phyloP scores from a whole-genome alignment of 2,888 invertebrate species.

The Flexamia atlantica region DNA sequence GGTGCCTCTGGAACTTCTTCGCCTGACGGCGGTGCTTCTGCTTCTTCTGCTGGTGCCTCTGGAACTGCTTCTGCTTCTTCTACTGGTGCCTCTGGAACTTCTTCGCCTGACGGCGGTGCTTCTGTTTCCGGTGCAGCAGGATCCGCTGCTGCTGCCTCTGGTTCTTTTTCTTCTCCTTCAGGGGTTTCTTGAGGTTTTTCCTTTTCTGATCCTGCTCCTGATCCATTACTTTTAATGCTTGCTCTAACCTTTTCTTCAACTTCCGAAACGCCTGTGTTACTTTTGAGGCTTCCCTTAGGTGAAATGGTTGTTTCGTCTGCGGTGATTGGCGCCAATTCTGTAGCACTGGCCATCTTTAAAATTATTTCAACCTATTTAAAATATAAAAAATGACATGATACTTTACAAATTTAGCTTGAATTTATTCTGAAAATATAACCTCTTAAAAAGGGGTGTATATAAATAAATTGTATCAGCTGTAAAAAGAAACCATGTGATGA shows the following conservation, averaged over 20 bases:
- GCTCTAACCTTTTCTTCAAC: background rate
- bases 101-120: background rate
- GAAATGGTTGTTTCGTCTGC: background rate
- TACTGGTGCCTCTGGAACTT: background rate
- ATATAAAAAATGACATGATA: background rate
- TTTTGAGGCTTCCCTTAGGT: background rate
- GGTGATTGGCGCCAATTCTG: background rate
- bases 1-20: background rate
- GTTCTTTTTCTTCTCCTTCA: background rate
- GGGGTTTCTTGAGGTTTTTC: background rate
- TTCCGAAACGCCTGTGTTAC: background rate
- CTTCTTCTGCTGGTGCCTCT: background rate
- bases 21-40: background rate
- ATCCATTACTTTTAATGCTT: background rate
- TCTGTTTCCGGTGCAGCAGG: background rate
- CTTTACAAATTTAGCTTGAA: background rate
- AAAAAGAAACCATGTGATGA: too few relatives aligned
- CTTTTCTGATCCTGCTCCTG: background rate
- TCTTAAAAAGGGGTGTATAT: background rate
- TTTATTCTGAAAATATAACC: background rate
- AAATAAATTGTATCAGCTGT: too few relatives aligned
- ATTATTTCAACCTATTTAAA: background rate
- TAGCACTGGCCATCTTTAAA: background rate
- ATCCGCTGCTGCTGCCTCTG: background rate
- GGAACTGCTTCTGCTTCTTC: background rate